These are phyloP conservation scores for Macroramphosus scolopax DNA, from an alignment of 2,797 vertebrate species.

Conservation along the genomic window DNA sequence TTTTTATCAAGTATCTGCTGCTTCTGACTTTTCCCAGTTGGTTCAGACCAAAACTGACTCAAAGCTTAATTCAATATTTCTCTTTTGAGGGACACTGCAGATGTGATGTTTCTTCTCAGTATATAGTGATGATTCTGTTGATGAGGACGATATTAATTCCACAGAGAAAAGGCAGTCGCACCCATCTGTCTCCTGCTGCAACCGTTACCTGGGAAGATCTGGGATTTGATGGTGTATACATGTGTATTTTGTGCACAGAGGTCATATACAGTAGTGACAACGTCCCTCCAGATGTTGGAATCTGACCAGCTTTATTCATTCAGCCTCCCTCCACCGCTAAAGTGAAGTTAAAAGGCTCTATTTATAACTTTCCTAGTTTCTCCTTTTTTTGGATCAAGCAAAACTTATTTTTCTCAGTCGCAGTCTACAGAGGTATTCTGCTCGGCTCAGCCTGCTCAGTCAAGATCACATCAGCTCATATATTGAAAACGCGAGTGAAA, in stretches of 20 bases:
- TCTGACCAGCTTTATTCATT: slow-evolving; percentile 25
- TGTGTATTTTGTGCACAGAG: slow-evolving; percentile 37
- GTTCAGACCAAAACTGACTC: slow-evolving; percentile 18
- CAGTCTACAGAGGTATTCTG: slow-evolving; percentile 42
- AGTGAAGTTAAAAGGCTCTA: slow-evolving; percentile 32
- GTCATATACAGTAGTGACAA: slow-evolving; percentile 26
- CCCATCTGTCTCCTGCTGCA: too few species aligned
- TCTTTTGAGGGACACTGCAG: slow-evolving; percentile 19
- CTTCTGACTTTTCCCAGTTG: too few species aligned
- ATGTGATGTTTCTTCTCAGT: slow-evolving; percentile 28
- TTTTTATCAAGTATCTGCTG: slow-evolving; percentile 12
- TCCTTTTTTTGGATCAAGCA: slow-evolving; percentile 46
- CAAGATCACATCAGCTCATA: slow-evolving; percentile 48
- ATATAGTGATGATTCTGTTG: slow-evolving; percentile 26
- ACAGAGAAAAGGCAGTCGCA: too few species aligned
- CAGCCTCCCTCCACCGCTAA: slow-evolving; percentile 19
- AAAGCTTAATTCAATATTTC: slow-evolving; percentile 24
- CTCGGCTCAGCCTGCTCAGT: slow-evolving; percentile 41
- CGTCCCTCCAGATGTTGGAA: slow-evolving; percentile 30
- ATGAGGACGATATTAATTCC: slow-evolving; percentile 46
- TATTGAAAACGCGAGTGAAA: slow-evolving; percentile 33
- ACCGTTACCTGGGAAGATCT: slow-evolving; percentile 26
- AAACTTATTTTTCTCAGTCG: slow-evolving; percentile 18
- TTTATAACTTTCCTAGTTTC: slow-evolving; percentile 50
- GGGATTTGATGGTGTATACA: slow-evolving; percentile 22